A percentile compares a stretch with the other conserved stretches of the same genome.
Conservation (phyloP, 2,888 invertebrate genomes). For the Coelinius sp. region DNA sequence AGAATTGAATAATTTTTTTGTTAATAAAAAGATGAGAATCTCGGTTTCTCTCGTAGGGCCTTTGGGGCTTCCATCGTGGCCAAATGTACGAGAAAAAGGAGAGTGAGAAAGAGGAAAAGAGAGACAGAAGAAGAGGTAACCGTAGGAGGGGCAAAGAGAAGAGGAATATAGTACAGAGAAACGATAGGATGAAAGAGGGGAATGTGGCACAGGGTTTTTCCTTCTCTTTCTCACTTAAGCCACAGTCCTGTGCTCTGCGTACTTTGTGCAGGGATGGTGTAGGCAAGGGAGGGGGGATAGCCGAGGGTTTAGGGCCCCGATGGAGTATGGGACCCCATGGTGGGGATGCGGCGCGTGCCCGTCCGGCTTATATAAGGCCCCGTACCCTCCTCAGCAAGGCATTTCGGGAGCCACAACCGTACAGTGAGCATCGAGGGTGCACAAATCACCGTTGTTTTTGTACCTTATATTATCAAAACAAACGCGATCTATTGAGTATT, state of each 20-base stretch:
- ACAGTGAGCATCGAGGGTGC: slow-evolving; percentile 62
- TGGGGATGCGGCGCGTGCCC: slow-evolving; percentile 78
- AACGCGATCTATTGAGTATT: slow-evolving; percentile 22
- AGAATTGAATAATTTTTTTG: background rate
- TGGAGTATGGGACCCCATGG: slow-evolving; percentile 71
- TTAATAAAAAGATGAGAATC: slow-evolving; percentile 68
- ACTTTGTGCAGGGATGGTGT: slow-evolving; percentile 5
- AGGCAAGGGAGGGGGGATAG: slow-evolving; percentile 54
- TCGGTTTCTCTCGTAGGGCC: slow-evolving; percentile 62
- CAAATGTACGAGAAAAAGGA: slow-evolving; percentile 46
- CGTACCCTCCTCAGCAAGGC: slow-evolving; percentile 65
- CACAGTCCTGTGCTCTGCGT: background rate
- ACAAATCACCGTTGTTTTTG: slow-evolving; percentile 35
- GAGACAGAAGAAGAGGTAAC: slow-evolving; percentile 47
- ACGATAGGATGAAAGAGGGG: slow-evolving; percentile 51
- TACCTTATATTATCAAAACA: slow-evolving; percentile 11
- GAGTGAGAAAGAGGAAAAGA: slow-evolving; percentile 44
- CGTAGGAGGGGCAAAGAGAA: slow-evolving; percentile 59
- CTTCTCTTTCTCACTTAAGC: background rate
- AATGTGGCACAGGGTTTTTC: slow-evolving; percentile 37
- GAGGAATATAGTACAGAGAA: slow-evolving; percentile 58
- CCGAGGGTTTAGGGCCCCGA: slow-evolving; percentile 72
- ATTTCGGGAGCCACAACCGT: slow-evolving; percentile 70
- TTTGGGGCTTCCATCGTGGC: slow-evolving; percentile 65
- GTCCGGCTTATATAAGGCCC: slow-evolving; percentile 70